Conservation (phyloP, 2,888 invertebrate genomes). For the Xylota sylvarum region DNA sequence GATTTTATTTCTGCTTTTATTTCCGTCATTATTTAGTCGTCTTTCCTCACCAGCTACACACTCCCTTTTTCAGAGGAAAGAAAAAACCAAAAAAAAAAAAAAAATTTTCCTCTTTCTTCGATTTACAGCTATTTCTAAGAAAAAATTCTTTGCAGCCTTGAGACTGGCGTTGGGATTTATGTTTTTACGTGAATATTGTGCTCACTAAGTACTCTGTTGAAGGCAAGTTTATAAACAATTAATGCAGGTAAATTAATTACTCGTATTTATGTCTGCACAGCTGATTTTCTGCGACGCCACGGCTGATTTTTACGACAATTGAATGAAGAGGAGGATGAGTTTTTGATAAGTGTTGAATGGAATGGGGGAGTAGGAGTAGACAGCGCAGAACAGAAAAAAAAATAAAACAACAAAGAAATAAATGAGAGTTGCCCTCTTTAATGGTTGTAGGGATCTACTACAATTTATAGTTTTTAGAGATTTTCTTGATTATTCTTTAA, state of each 20-base stretch:
- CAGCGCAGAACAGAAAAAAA: not conserved
- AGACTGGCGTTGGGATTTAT: not conserved
- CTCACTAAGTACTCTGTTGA: not conserved
- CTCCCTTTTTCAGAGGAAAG: constrained; percentile 54
- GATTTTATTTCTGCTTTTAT: constrained; percentile 96
- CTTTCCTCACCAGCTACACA: constrained; percentile 34
- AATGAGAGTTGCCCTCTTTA: constrained; percentile 24
- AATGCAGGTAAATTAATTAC: constrained; percentile 33
- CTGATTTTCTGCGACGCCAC: constrained; percentile 75
- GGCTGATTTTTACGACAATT: constrained; percentile 68
- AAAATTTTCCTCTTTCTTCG: constrained; percentile 5
- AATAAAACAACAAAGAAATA: constrained; percentile 43
- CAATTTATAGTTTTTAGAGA: not conserved
- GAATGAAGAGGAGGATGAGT: constrained; percentile 39
- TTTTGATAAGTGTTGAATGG: constrained; percentile 49
- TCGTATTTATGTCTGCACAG: constrained; percentile 67
- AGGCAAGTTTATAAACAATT: constrained; percentile 31
- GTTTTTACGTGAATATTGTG: not conserved
- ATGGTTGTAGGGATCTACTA: constrained; percentile 33
- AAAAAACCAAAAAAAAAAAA: constrained; percentile 19
- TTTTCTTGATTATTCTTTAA: not conserved
- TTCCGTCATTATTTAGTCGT: constrained; percentile 27
- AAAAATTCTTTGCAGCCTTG: constrained; percentile 10
- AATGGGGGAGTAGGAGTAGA: constrained; percentile 15
- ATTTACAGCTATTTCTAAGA: constrained; percentile 59